Base-by-base conservation (phyloP, 2,113 vertebrate genomes). In the Chaetura pelagica region DNA sequence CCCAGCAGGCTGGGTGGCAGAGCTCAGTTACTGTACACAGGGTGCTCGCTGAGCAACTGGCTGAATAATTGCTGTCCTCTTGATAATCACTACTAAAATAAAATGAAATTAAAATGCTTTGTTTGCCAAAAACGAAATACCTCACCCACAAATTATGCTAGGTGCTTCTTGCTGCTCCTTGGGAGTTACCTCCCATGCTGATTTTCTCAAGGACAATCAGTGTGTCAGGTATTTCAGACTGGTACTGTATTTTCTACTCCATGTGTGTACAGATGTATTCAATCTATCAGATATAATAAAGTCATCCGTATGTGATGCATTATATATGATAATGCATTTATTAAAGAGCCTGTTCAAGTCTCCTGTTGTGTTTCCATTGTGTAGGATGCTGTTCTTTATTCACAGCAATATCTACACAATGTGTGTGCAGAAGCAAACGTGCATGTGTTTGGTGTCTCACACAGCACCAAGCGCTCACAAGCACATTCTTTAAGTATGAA, bases 331-430 rank as follows among this genome's bases (percentile, higher is more conserved):
- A 94, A 84, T 82, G 30, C 34, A 49, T 61, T 17, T 34, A 79
- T 89, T 61, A 78, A 72, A 77, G 34, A 49, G 26, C 40, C 54
- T 93, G 40, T 69, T 76, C 26, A 22, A 76, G 58, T 79, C 66
- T 76, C 12, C 9, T 15, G 16, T 40, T 81, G 1, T 69, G 57
- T 85, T 94, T 87, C 61, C 79, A 77, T 93, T 94, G 55, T 83
- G 58, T 42, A 57, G 23, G 13, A 49, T 27, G 19, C 81, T 87
- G 89, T 94, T 89, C 87, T 95, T 91, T 94, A 94, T 92, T 75
- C n/a, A 34, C 13, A 23, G 54, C 3, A 4, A 24, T 89, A 74
- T 85, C 29, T 63, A 46, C 0, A 23, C 52, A 46, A 46, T 24
- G 59, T 42, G 51, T 69, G 38, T 78, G 42, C 59, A 63, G 61